Conservation (phyloP, 2,888 invertebrate species). For the Agonopterix heracliana region DNA sequence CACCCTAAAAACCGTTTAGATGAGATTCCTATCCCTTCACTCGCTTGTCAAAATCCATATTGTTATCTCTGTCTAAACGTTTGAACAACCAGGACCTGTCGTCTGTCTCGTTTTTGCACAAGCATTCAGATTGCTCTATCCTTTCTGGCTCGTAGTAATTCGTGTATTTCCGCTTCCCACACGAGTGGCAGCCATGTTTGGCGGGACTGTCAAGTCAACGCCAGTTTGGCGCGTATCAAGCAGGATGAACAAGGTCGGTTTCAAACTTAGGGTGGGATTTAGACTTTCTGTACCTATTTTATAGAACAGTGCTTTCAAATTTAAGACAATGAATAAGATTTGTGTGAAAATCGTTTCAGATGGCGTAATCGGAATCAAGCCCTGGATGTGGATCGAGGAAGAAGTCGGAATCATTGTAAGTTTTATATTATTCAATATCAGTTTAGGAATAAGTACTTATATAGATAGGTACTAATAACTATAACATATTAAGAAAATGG, state of each 20-base stretch:
- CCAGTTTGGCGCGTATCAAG: conserved; percentile 71
- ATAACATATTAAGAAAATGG: conserved; percentile 5
- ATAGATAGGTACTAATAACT: background rate
- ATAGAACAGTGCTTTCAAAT: conserved; percentile 12
- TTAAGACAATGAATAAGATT: conserved; percentile 12
- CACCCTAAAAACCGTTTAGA: conserved; percentile 74
- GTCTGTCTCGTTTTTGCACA: conserved; percentile 64
- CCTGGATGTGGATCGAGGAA: background rate
- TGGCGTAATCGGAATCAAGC: conserved; percentile 13
- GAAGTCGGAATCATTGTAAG: background rate
- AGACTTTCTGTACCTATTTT: conserved; percentile 19
- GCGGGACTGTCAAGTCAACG: conserved; percentile 69
- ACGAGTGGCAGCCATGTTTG: conserved; percentile 73
- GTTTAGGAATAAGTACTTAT: background rate
- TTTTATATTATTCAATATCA: background rate
- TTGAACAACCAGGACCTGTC: conserved; percentile 60
- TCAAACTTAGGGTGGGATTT: conserved; percentile 21
- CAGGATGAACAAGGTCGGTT: conserved; percentile 56
- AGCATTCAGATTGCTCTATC: conserved; percentile 53
- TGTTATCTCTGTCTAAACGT: conserved; percentile 60
- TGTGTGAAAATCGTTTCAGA: conserved; percentile 33
- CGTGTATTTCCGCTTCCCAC: conserved; percentile 74
- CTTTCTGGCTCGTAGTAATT: conserved; percentile 67
- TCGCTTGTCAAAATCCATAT: conserved; percentile 52
- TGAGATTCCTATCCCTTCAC: conserved; percentile 60